phyloP scores from a whole-genome alignment of 2,888 invertebrate species.

The Sclerodermus sp. region DNA sequence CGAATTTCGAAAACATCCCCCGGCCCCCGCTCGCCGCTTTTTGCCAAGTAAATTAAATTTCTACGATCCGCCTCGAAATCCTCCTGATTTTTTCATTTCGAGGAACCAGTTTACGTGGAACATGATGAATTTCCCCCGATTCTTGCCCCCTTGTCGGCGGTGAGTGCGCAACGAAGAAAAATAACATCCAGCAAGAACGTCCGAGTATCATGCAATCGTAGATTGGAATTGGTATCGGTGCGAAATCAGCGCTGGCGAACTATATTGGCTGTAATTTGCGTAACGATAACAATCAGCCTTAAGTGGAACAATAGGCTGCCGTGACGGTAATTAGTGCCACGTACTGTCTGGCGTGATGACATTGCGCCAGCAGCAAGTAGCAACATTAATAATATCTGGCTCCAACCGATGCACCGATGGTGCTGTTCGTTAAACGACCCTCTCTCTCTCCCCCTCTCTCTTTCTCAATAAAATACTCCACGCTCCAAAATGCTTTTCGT shows the following conservation, averaged over 20 bases:
- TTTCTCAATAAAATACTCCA: no score
- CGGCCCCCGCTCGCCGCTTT: constrained; percentile 4
- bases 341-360: constrained; percentile 36
- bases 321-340: constrained; percentile 39
- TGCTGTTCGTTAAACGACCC: no score
- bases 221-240: constrained; percentile 32
- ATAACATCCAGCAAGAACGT: not conserved
- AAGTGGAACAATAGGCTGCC: constrained; percentile 39
- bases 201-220: constrained; percentile 5
- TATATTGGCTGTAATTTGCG: constrained; percentile 37
- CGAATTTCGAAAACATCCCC: constrained; percentile 16
- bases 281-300: constrained; percentile 38
- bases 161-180: no score
- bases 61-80: no score
- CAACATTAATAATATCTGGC: constrained; percentile 31
- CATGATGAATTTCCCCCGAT: not conserved
- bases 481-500: no score
- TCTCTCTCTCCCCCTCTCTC: no score
- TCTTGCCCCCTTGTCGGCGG: not conserved
- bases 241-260: constrained; percentile 34
- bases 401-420: no score
- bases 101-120: not conserved
- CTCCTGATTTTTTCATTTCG: no score
- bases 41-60: constrained; percentile 4
- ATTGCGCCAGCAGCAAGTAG: constrained; percentile 34